Base-by-base conservation (phyloP, 2,888 invertebrate genomes). In the Phrixothrix hirtus region DNA sequence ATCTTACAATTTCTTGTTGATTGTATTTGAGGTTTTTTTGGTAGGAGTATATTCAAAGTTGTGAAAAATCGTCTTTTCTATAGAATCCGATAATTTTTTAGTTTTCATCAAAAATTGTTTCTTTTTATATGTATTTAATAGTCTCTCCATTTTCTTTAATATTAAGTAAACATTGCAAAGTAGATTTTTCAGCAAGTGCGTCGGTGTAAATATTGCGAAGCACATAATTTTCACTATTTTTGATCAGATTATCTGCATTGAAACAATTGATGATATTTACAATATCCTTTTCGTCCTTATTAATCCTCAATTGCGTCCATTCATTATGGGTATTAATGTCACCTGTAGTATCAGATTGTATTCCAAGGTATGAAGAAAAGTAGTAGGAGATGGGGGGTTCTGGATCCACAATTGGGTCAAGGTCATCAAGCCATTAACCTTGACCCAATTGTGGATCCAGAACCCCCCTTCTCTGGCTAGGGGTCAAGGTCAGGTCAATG, bases 251-350 rank as follows among this genome's bases (percentile, higher is more conserved):
- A 35, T 45, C 60, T 31, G 29, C 56, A 30, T 36, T 55, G 34
- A 60, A 46, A 48, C 15, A 52, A 30, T 52, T 41, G n/a, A 59
- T 45, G 11, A 59, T n/a, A n/a, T n/a, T n/a, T n/a, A n/a, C n/a
- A n/a, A n/a, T n/a, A n/a, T n/a, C n/a, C n/a, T n/a, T n/a, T n/a
- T n/a, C n/a, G n/a, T n/a, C n/a, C n/a, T n/a, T n/a, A n/a, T n/a
- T n/a, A n/a, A n/a, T n/a, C n/a, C n/a, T n/a, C n/a, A 43, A 53
- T 59, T 58, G 44, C n/a, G 45, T 55, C 59, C 57, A 57, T 53
- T 59, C 60, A 58, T 54, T 58, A 60, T 62, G 60, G 44, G 55
- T 21, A 21, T 37, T 21, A 27, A 37, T 37, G 30, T 45, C 36
- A 36, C 45, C 45, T 29, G 45, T 45, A 36, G 25, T 10, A 30